Evolutionary conservation across 2,888 invertebrate genomes (phyloP).

Genomic region (Pollenia amentaria): DNA sequence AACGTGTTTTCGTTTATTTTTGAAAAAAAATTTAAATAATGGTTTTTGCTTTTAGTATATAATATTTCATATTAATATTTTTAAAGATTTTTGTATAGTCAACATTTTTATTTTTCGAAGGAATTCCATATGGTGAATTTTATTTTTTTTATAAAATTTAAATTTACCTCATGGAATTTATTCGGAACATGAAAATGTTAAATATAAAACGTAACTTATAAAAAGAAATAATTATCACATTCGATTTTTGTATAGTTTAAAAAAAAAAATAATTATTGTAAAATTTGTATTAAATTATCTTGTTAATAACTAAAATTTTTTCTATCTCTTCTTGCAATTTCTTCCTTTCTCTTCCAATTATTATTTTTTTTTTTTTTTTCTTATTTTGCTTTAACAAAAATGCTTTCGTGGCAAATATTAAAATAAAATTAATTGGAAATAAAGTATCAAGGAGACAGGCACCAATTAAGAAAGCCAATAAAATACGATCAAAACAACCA

Average conservation of each 20-base stretch:
- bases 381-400: constrained; percentile 49
- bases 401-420: constrained; percentile 47
- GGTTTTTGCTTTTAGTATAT: constrained; percentile 68
- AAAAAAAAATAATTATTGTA: constrained; percentile 30
- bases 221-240: too few relatives aligned
- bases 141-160: too few relatives aligned
- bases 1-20: constrained; percentile 14
- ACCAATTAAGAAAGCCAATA: constrained; percentile 92
- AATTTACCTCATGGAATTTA: too few relatives aligned
- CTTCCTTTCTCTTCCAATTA: constrained; percentile 6
- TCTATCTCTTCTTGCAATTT: constrained; percentile 44
- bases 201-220: too few relatives aligned
- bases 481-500: constrained; percentile 93
- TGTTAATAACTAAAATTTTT: constrained; percentile 45
- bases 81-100: constrained; percentile 22
- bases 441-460: constrained; percentile 86
- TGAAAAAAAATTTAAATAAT: constrained; percentile 43
- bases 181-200: too few relatives aligned
- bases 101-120: too few relatives aligned
- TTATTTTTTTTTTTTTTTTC: constrained; percentile 47
- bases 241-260: constrained; percentile 6
- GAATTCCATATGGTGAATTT: too few relatives aligned
- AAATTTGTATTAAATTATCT: not conserved
- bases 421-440: constrained; percentile 47
- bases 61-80: constrained; percentile 24